These are phyloP conservation scores for Sylvia atricapilla DNA, from an alignment of 2,113 vertebrate species.

Conservation along the genomic window DNA sequence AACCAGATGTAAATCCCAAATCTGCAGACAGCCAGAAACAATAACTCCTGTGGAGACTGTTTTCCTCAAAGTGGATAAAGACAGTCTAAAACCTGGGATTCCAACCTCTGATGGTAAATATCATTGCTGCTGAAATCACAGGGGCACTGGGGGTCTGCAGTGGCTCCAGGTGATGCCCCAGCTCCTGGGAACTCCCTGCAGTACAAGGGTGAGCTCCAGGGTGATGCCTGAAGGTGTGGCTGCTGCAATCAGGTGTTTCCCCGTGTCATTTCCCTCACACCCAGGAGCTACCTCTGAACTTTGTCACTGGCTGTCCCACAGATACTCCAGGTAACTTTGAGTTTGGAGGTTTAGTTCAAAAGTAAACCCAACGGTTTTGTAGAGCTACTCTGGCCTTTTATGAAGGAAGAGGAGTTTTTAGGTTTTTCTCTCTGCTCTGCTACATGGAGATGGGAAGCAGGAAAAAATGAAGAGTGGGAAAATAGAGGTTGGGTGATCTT, in stretches of 20 bases:
- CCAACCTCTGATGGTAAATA: neutral
- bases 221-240: neutral
- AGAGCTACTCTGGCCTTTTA: neutral
- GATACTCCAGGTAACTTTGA: neutral
- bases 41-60: neutral
- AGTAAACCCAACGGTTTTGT: neutral
- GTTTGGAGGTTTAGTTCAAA: neutral
- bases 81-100: neutral
- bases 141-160: neutral
- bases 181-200: accelerated
- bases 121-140: neutral
- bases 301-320: neutral
- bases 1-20: slow-evolving; percentile 23
- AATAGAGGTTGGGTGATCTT: neutral
- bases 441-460: neutral
- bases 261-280: accelerated
- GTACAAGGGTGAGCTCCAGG: neutral
- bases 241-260: neutral
- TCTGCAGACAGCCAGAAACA: slow-evolving; percentile 9
- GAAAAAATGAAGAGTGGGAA: neutral
- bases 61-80: neutral
- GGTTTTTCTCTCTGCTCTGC: neutral
- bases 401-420: neutral
- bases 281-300: neutral
- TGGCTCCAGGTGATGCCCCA: neutral